phyloP scores from a whole-genome alignment of 1,140 invertebrate species.

The Subanguina moxae region DNA sequence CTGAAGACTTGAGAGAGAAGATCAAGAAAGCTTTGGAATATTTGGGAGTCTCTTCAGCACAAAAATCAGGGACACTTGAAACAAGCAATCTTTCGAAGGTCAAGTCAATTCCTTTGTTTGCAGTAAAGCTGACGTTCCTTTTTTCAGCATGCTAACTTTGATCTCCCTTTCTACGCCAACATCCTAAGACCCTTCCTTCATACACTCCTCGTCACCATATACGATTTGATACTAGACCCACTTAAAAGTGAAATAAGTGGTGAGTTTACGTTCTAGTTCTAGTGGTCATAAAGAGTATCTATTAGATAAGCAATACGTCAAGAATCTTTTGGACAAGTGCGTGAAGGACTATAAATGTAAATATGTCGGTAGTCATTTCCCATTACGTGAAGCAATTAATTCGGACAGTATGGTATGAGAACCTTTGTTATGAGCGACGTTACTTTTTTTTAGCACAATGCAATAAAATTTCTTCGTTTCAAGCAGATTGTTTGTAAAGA shows the following conservation, averaged over 20 bases:
- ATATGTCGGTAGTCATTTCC: conserved; percentile 8
- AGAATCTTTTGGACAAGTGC: conserved; percentile 10
- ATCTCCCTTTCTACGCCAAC: conserved; percentile 15
- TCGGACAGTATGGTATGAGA: conserved; percentile 26
- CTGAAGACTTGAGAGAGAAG: conserved; percentile 12
- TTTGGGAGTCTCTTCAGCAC: neutral
- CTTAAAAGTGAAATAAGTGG: neutral
- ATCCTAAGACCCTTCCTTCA: conserved; percentile 20
- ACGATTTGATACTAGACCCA: conserved; percentile 5
- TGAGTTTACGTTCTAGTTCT: neutral
- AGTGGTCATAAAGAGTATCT: neutral
- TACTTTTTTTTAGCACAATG: neutral
- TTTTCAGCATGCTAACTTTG: conserved; percentile 13
- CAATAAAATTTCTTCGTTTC: neutral
- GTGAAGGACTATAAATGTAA: conserved; percentile 2
- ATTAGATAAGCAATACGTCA: conserved; percentile 27
- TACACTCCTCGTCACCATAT: conserved; percentile 10
- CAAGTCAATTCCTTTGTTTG: neutral
- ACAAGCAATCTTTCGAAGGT: neutral
- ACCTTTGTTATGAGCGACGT: too few relatives aligned
- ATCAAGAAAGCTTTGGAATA: conserved; percentile 7
- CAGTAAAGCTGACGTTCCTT: neutral
- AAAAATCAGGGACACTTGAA: neutral
- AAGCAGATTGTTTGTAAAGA: neutral
- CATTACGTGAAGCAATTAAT: conserved; percentile 28